These are phyloP conservation scores for Andrena dorsata DNA, from an alignment of 2,888 invertebrate species.

Conservation along the genomic window DNA sequence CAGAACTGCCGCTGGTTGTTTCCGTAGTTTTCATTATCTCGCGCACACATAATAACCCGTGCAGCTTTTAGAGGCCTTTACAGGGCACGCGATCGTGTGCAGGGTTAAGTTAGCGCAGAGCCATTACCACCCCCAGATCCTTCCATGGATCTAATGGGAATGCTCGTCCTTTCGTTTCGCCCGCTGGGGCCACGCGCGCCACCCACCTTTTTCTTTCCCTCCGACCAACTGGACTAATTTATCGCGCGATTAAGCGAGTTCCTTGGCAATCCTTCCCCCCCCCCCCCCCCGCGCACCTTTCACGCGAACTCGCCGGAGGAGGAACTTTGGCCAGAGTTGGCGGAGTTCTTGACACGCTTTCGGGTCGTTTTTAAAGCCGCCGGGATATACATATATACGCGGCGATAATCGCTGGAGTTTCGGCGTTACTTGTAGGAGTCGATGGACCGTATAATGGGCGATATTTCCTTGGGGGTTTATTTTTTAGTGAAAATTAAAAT, in stretches of 20 bases:
- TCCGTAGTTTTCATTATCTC: conserved; percentile 63
- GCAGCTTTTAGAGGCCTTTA: conserved; percentile 41
- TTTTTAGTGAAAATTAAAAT: conserved; percentile 1
- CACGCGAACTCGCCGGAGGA: conserved; percentile 12
- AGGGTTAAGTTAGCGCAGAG: conserved; percentile 58
- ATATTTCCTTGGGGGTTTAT: neutral
- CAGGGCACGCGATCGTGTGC: conserved; percentile 38
- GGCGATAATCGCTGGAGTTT: neutral
- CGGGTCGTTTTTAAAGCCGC: conserved; percentile 1
- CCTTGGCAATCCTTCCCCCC: conserved; percentile 3
- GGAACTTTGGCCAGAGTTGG: conserved; percentile 10
- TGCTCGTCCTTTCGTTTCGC: conserved; percentile 42
- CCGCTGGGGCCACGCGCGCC: conserved; percentile 18
- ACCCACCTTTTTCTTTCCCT: conserved; percentile 26
- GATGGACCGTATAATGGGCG: neutral
- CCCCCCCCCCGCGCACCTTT: neutral
- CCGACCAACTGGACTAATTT: conserved; percentile 45
- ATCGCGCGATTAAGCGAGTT: conserved; percentile 56
- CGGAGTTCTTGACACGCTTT: conserved; percentile 23
- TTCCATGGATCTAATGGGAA: conserved; percentile 59
- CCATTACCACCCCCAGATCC: conserved; percentile 63
- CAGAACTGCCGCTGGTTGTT: conserved; percentile 39
- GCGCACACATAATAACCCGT: conserved; percentile 51
- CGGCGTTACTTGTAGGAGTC: neutral
- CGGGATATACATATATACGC: neutral